phyloP scores from a whole-genome alignment of 2,113 vertebrate species.

The Eublepharis macularius region DNA sequence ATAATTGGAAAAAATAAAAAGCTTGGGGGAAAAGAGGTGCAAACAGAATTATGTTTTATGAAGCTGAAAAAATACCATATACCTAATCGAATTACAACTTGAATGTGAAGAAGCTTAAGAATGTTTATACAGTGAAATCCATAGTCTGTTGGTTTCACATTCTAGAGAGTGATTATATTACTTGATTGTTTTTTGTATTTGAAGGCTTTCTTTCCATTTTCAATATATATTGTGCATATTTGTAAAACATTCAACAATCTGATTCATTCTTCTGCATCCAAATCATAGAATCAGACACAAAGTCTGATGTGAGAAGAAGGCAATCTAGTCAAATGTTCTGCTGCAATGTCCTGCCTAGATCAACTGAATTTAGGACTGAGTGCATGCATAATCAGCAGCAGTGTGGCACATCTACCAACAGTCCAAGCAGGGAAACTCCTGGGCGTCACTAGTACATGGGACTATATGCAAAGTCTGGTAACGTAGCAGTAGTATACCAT shows the following conservation, averaged over 20 bases:
- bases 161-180: conserved; percentile 25
- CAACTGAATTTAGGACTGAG: not conserved
- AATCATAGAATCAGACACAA: conserved; percentile 6
- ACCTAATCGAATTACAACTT: conserved; percentile 49
- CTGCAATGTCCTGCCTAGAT: not conserved
- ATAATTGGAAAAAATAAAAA: conserved; percentile 59
- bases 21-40: conserved; percentile 39
- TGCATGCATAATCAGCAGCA: not conserved
- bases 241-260: conserved; percentile 18
- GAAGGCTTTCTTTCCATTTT: too few relatives aligned
- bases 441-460: too few relatives aligned
- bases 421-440: too few relatives aligned
- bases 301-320: not conserved
- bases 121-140: conserved; percentile 50
- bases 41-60: conserved; percentile 58
- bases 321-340: not conserved
- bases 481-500: too few relatives aligned
- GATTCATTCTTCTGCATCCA: conserved; percentile 26
- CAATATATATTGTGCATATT: not conserved
- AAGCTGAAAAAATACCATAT: conserved; percentile 48
- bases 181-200: not conserved
- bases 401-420: not conserved
- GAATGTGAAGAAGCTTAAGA: conserved; percentile 49
- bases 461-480: too few relatives aligned
- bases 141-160: conserved; percentile 3